These are phyloP conservation scores for Gorsachius magnificus DNA, from an alignment of 2,797 vertebrate species.

Conservation along the genomic window DNA sequence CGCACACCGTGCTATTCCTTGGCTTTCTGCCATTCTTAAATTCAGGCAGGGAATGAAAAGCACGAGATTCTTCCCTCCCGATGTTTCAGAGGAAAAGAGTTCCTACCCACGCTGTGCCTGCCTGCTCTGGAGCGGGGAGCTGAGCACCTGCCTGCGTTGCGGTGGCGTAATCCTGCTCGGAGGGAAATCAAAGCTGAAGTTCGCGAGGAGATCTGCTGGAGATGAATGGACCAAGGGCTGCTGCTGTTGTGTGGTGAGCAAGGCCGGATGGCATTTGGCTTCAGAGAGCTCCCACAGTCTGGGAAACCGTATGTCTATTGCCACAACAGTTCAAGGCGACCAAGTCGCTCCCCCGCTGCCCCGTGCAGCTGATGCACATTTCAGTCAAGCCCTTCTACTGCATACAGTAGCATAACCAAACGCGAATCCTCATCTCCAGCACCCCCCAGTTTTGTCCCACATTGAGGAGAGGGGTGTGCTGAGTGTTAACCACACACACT, in stretches of 20 bases:
- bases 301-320: not conserved
- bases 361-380: not conserved
- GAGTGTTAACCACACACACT: not conserved
- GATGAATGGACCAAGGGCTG: not conserved
- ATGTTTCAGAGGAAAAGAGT: not conserved
- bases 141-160: not conserved
- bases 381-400: not conserved
- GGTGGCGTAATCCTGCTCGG: not conserved
- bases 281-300: not conserved
- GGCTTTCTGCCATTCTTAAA: not conserved
- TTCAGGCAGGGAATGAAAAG: not conserved
- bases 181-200: not conserved
- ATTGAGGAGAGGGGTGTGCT: not conserved
- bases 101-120: not conserved
- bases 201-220: not conserved
- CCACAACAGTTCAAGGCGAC: not conserved
- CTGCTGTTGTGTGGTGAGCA: not conserved
- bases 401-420: not conserved
- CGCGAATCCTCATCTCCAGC: not conserved
- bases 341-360: not conserved
- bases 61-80: not conserved
- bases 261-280: not conserved
- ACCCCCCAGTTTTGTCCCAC: not conserved
- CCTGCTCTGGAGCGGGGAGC: not conserved
- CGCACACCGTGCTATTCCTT: rapidly evolving